Base-by-base conservation (phyloP, 2,888 invertebrate genomes). In the Nezara viridula region DNA sequence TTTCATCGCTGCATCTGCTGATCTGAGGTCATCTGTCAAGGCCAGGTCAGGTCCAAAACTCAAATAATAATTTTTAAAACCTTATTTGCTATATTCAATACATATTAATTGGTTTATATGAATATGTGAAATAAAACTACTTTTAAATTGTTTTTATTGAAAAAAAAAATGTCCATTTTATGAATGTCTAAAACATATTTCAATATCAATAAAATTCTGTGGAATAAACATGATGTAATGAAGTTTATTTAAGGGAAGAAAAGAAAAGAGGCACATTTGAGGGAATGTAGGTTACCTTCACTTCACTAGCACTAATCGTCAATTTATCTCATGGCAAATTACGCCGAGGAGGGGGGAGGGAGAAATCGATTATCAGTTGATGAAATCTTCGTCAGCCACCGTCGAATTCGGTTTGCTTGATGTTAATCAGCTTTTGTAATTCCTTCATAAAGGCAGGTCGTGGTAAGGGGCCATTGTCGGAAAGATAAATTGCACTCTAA, bases 341-440 rank as follows among this genome's bases (percentile, higher is more conserved):
- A 81, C n/a, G 77, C 9, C 77, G 40, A 77, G 40, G 66, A 24
- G 14, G 12, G 27, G 66, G 66, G n/a, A 6, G 40, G 6, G 14
- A 40, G 16, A 73, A 81, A 81, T 81, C 44, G 81, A 81, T 81
- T 81, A 81, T 81, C 81, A 81, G 81, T 47, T 81, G 81, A 81
- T 81, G 81, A 81, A 81, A 81, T 81, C 81, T 81, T 24, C 81
- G 81, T 81, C 81, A 81, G 81, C 81, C 24, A 4, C 66, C 44
- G 44, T 81, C 81, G 44, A 81, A 47, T 81, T 81, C 81, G 81
- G 81, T 81, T 81, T 47, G 81, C n/a, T 81, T 81, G 81, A 81
- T 44, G 81, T 44, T 81, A 81, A 81, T 81, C 81, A 81, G 81
- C 81, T 81, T 81, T 81, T 81, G 81, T 81, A 81, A 81, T 81